phyloP scores from a whole-genome alignment of 2,888 invertebrate species.

The Blastobasis adustella region DNA sequence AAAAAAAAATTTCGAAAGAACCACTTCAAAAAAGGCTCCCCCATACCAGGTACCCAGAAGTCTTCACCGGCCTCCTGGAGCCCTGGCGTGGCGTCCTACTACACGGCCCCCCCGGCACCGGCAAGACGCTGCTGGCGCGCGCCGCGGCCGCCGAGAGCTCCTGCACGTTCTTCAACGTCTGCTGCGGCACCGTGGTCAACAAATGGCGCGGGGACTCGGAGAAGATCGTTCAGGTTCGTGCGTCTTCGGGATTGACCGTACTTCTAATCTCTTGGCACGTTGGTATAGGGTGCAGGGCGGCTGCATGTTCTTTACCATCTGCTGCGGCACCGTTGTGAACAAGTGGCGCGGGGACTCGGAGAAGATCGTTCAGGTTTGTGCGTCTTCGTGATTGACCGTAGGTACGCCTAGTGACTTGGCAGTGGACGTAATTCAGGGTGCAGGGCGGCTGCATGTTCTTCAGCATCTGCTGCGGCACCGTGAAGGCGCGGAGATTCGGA shows the following conservation, averaged over 20 bases:
- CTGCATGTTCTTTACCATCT: conserved; percentile 92
- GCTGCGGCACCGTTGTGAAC: conserved; percentile 91
- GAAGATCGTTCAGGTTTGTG: conserved; percentile 85
- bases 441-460: too few species aligned
- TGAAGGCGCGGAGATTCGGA: too few species aligned
- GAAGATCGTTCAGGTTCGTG: conserved; percentile 86
- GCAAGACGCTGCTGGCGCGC: conserved; percentile 93
- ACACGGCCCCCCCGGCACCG: conserved; percentile 82
- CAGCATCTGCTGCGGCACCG: too few species aligned
- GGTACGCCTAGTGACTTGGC: too few species aligned
- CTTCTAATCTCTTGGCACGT: too few species aligned
- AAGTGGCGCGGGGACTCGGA: conserved; percentile 98
- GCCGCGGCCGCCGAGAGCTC: conserved; percentile 88
- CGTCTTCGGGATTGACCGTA: too few species aligned
- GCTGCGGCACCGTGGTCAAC: conserved; percentile 91
- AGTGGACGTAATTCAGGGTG: too few species aligned
- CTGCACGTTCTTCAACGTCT: conserved; percentile 92
- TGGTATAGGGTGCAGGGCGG: conserved; percentile 76
- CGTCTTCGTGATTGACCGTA: too few species aligned
- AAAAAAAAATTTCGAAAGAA: too few species aligned
- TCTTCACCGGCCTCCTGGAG: conserved; percentile 79
- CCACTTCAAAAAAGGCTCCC: background rate
- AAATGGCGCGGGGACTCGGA: conserved; percentile 98
- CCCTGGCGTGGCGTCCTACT: conserved; percentile 89
- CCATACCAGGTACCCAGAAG: conserved; percentile 75